phyloP scores from a whole-genome alignment of 2,888 invertebrate species.

The Drosophila sordidula region DNA sequence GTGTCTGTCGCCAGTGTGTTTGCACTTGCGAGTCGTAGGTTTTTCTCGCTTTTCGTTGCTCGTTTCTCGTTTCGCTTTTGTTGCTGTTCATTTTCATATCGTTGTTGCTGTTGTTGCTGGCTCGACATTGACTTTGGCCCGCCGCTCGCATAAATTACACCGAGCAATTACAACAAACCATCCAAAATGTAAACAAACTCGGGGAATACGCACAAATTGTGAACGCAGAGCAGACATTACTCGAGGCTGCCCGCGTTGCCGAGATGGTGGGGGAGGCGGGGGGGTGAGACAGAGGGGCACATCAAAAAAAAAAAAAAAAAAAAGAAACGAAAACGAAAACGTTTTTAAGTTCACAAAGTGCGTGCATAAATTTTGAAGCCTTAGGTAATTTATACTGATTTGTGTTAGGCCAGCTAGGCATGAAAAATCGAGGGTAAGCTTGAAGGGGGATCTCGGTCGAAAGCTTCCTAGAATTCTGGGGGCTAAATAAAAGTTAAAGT shows the following conservation, averaged over 20 bases:
- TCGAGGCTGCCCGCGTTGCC: neutral
- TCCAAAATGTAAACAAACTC: constrained; percentile 57
- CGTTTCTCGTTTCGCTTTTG: constrained; percentile 13
- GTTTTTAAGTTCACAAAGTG: constrained; percentile 67
- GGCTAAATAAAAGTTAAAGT: neutral
- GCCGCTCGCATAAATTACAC: constrained; percentile 74
- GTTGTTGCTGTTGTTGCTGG: constrained; percentile 5
- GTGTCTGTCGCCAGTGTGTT: constrained; percentile 48
- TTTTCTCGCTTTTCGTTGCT: constrained; percentile 32
- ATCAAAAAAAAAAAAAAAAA: neutral
- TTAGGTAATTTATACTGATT: constrained; percentile 56
- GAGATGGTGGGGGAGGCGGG: neutral
- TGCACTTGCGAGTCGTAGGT: constrained; percentile 28
- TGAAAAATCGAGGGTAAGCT: too few relatives aligned
- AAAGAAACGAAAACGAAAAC: constrained; percentile 40
- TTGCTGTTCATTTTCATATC: constrained; percentile 46
- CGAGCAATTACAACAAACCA: constrained; percentile 65
- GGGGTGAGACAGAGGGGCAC: neutral
- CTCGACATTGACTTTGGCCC: constrained; percentile 75
- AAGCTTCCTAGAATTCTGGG: too few relatives aligned
- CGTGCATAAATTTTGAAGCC: constrained; percentile 51
- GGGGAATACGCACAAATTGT: constrained; percentile 55
- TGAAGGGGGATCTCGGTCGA: neutral
- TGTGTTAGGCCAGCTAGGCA: constrained; percentile 12
- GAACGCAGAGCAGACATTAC: constrained; percentile 26